Evolutionary conservation across 2,888 invertebrate species (phyloP).

Genomic region (Tipula confusa): DNA sequence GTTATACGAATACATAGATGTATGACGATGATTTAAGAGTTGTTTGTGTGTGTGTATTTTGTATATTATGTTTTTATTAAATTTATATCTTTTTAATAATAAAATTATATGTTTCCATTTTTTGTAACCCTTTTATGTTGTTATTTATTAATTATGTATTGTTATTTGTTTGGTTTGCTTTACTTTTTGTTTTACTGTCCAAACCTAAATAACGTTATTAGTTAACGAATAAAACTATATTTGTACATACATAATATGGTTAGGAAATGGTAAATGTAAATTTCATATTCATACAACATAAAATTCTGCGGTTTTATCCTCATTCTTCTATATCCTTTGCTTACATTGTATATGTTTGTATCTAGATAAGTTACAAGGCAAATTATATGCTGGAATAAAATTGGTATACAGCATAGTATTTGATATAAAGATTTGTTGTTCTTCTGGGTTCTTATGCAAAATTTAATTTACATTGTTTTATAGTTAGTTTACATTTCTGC

Average conservation of each 20-base stretch:
- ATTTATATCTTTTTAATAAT: constrained; percentile 20
- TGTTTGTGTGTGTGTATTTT: no score
- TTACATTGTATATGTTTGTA: neutral
- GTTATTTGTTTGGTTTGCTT: neutral
- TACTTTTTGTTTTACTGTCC: neutral
- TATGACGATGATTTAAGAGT: neutral
- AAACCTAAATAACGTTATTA: neutral
- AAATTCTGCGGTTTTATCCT: neutral
- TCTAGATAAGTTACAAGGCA: neutral
- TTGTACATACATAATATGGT: neutral
- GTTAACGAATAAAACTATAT: neutral
- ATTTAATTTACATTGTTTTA: constrained; percentile 25
- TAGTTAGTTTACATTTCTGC: neutral
- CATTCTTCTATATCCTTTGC: neutral
- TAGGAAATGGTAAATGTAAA: neutral
- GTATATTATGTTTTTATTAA: neutral
- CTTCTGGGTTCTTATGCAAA: neutral
- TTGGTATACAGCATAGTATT: neutral
- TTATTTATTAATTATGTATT: neutral
- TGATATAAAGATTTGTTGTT: neutral
- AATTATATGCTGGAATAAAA: neutral
- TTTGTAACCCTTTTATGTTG: neutral
- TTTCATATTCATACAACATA: neutral
- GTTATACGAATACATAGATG: neutral
- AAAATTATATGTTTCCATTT: neutral